Conservation (phyloP, 1,140 invertebrate species). For the Tetramorium simillimum region DNA sequence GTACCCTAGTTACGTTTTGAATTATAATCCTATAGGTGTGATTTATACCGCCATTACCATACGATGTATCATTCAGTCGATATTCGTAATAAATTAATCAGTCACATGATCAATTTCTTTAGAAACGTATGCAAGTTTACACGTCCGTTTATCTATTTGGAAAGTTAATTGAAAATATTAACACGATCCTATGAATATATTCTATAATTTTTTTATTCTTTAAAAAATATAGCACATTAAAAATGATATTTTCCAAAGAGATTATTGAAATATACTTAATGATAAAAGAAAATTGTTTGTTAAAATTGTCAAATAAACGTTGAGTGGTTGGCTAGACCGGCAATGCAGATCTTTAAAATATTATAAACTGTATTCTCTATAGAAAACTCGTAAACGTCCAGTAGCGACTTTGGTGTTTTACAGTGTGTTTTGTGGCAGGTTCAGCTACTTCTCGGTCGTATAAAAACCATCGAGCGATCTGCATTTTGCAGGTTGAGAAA, state of each 20-base stretch:
- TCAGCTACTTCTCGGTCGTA: not conserved
- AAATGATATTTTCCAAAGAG: not conserved
- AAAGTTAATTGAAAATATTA: not conserved
- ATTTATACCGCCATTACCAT: not conserved
- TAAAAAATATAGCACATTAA: not conserved
- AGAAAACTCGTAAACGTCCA: constrained; percentile 9
- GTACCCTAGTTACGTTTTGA: not conserved
- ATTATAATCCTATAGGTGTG: not conserved
- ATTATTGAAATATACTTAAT: not conserved
- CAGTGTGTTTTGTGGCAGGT: not conserved
- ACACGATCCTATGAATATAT: not conserved
- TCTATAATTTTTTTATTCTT: not conserved
- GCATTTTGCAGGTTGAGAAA: constrained; percentile 50
- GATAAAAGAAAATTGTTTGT: not conserved
- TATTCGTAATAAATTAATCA: constrained; percentile 11
- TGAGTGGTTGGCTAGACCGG: too few species aligned
- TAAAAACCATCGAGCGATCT: constrained; percentile 27
- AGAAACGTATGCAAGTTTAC: not conserved
- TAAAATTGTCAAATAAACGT: not conserved
- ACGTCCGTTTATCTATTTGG: not conserved
- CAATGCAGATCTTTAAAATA: not conserved
- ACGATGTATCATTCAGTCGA: not conserved
- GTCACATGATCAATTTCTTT: not conserved
- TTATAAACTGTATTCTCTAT: not conserved
- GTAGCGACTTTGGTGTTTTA: constrained; percentile 7